Base-by-base conservation (phyloP, 2,797 vertebrate genomes). In the Cyclura pinguis region DNA sequence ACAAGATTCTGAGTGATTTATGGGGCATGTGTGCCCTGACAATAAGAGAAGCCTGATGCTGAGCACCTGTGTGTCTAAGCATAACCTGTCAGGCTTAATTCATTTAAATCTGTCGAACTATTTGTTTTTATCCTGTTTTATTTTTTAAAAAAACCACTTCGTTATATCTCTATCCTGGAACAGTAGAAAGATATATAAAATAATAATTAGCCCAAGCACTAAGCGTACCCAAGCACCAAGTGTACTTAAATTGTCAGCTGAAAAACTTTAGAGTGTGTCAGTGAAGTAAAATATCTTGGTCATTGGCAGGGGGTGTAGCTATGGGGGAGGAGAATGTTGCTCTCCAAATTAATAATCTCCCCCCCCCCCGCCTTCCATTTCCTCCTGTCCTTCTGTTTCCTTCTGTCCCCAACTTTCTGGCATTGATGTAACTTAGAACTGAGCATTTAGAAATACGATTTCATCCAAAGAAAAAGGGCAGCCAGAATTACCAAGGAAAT, bases 1-100 rank as follows among this genome's bases (percentile, higher is more conserved):
- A 94, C 91, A 92, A 52, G 88, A 92, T 93, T 87, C 92, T 1
- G 1, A 74, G 6, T 91, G 86, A 90, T 95, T 92, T 92, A 94
- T 90, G 83, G 57, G 13, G 6, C 3, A 59, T 0, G 38, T 76
- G 67, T 38, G 86, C 73, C 80, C 6, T 1, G 52, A 0, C n/a
- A 78, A 29, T 0, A 1, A 85, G 87, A 84, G 78, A 88, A 88
- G 74, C 78, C 74, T 18, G 0, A 18, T 16, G 24, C 0, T 1
- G 59, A 89, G 77, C 92, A 93, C 90, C 94, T 92, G 92, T 0
- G 32, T 77, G 82, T 74, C 92, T 86, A 84, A 52, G 83, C 13
- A 76, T 13, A 1, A 0, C 42, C n/a, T 64, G 52, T 69, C 42
- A 62, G 84, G 62, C 52, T 35, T n/a, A 0, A 24, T 35, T 2